Evolutionary conservation across 1,140 invertebrate genomes (phyloP), one percentile per base, ranked within the genome.

Genomic region (Zaprionus capensis): DNA sequence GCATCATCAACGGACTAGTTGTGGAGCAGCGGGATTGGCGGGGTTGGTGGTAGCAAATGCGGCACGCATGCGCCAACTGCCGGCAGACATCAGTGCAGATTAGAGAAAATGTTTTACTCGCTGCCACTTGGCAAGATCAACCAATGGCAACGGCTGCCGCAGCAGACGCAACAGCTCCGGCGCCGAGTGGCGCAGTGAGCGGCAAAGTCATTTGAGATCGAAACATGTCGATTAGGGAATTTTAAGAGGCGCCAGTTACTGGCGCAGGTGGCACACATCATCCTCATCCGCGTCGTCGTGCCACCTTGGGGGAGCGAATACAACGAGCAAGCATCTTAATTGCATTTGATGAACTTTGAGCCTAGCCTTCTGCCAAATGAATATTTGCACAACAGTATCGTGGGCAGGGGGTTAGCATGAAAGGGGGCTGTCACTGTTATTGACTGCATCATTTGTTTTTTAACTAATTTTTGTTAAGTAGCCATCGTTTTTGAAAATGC

Each of bases 161-260:
- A 68, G 64, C 31, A 44, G n/a, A 4, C 6, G 7, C 0, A n/a
- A 17, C 41, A 44, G n/a, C 41, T 44, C 15, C 15, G n/a, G n/a
- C 41, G 44, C 44, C n/a, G 61, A 22, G 41, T 38, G 62, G 49
- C 62, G 57, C 63, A 72, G 62, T 72, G 69, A 67, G 70, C 78
- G 62, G 70, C 81, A 79, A 77, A 83, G 85, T 84, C 84, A 87
- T 84, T 88, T 88, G 80, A 91, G 87, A 91, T 91, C 87, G 87
- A 91, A 91, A 91, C 87, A 91, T 87, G 87, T 87, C 87, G 87
- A 91, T 91, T 91, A 91, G 87, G 87, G 87, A 91, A 91, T 91
- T 91, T 91, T 72, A 87, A 91, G 83, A 91, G 87, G 87, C 87
- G 87, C 87, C 87, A 91, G 82, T 90, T 81, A 71, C 78, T 64